These are phyloP conservation scores for Artibeus lituratus DNA, from an alignment of 2,797 vertebrate genomes.

Conservation along the genomic window DNA sequence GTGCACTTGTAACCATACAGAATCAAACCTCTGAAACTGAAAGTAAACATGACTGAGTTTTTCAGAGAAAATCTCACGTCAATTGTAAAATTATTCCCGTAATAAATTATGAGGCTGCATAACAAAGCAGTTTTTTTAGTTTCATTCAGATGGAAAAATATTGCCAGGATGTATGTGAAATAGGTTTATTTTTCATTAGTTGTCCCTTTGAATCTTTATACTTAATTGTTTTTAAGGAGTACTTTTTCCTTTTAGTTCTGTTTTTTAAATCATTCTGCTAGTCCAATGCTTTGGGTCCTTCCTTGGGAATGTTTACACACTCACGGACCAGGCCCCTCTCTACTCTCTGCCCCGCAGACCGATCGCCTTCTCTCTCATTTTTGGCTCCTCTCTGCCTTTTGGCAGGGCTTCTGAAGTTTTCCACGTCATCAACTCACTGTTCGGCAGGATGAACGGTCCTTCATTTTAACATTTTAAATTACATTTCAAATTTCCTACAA, in stretches of 20 bases:
- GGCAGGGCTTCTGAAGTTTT: neutral
- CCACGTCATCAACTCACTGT: conserved; percentile 1
- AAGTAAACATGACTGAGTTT: neutral
- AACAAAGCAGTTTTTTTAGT: neutral
- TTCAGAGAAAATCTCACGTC: neutral
- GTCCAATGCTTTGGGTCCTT: neutral
- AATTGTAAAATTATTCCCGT: neutral
- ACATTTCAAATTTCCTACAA: conserved; percentile 5
- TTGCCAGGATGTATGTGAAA: neutral
- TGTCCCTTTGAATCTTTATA: neutral
- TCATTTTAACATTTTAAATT: conserved; percentile 29
- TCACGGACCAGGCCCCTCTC: neutral
- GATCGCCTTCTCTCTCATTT: neutral
- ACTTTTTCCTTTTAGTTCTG: neutral
- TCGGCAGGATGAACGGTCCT: neutral
- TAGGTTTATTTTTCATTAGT: neutral
- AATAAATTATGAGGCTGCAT: neutral
- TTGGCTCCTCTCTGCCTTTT: neutral
- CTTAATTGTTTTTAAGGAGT: neutral
- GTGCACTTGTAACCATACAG: neutral
- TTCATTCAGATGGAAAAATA: conserved; percentile 12
- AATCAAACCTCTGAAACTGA: neutral
- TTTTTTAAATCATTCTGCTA: conserved; percentile 9
- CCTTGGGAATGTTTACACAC: neutral
- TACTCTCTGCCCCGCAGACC: neutral